phyloP scores from a whole-genome alignment of 2,888 invertebrate genomes.

The Strigamia transsilvanica region DNA sequence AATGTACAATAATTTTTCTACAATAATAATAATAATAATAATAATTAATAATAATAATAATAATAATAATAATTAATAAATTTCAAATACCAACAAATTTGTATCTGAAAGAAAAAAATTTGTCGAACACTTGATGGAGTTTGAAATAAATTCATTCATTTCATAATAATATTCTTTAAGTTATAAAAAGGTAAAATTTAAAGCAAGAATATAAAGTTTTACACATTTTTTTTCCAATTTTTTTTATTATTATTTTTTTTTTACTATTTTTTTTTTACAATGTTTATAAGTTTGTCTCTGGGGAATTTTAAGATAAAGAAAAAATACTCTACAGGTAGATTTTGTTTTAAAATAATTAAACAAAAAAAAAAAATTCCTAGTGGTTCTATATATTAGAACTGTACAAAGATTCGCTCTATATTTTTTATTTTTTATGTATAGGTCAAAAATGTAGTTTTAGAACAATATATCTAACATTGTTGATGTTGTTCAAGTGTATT shows the following conservation, averaged over 20 bases:
- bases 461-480: conserved; percentile 48
- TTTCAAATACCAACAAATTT: conserved; percentile 49
- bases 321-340: conserved; percentile 45
- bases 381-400: conserved; percentile 49
- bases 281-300: conserved; percentile 47
- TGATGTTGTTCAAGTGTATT: conserved; percentile 45
- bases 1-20: conserved; percentile 49
- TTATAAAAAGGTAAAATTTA: conserved; percentile 42
- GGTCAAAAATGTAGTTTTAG: conserved; percentile 27
- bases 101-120: not conserved
- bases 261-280: conserved; percentile 20
- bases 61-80: conserved; percentile 39
- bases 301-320: conserved; percentile 23
- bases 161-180: conserved; percentile 13
- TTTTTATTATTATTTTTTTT: conserved; percentile 20
- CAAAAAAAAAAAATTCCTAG: conserved; percentile 23
- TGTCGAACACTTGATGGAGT: conserved; percentile 36
- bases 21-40: conserved; percentile 47
- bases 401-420: conserved; percentile 43
- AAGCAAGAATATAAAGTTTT: conserved; percentile 49
- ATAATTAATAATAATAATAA: conserved; percentile 34
- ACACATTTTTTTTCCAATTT: conserved; percentile 32
- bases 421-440: conserved; percentile 32
- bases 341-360: conserved; percentile 23
- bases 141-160: conserved; percentile 31